Conservation (phyloP, 2,113 vertebrate genomes). For the Litocranius walleri region DNA sequence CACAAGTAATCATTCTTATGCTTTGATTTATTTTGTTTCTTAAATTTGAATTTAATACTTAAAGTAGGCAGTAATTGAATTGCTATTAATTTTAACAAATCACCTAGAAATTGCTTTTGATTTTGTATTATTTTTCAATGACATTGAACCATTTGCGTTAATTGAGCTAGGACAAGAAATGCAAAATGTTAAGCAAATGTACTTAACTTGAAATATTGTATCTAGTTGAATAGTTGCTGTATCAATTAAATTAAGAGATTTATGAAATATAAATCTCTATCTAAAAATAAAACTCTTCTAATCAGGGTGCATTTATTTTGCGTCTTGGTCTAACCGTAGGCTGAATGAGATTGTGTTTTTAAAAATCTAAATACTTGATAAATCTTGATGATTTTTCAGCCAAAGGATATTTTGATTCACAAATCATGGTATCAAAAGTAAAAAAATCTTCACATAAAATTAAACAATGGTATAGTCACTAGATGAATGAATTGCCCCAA, state of each 20-base stretch:
- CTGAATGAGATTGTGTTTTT: neutral
- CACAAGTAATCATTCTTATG: neutral
- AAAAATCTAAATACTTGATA: neutral
- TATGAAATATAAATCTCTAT: neutral
- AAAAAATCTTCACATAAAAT: neutral
- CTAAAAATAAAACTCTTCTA: slow-evolving; percentile 11
- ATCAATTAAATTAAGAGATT: neutral
- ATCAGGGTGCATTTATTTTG: neutral
- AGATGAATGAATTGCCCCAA: neutral
- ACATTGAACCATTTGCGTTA: neutral
- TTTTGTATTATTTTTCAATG: neutral
- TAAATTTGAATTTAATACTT: neutral
- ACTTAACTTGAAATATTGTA: slow-evolving; percentile 19
- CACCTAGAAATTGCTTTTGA: neutral
- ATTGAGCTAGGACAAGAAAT: slow-evolving; percentile 25
- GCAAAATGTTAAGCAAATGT: neutral
- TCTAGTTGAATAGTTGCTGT: neutral
- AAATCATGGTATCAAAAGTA: neutral
- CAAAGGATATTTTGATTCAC: neutral
- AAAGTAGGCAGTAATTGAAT: neutral
- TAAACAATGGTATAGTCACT: neutral
- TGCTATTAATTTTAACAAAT: neutral
- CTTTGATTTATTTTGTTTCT: neutral
- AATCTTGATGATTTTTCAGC: neutral
- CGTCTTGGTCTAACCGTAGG: neutral